A percentile compares a stretch with the other conserved stretches of the same genome.
phyloP scores from a whole-genome alignment of 2,113 vertebrate genomes.

The Pachyramphus minor region DNA sequence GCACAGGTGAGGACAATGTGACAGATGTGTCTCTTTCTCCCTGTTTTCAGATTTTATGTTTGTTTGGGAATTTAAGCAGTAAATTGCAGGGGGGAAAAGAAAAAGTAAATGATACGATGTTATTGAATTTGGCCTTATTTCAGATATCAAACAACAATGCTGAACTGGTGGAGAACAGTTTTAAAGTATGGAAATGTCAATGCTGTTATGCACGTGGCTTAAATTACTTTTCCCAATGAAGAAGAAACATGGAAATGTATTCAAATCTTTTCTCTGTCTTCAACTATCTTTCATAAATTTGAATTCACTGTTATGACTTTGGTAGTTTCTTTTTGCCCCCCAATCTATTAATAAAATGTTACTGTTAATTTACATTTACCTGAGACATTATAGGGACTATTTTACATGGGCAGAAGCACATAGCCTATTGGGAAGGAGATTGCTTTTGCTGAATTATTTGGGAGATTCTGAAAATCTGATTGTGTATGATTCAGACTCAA shows the following conservation, averaged over 20 bases:
- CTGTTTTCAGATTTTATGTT: not conserved
- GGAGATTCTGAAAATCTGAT: not conserved
- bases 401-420: not conserved
- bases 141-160: not conserved
- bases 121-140: not conserved
- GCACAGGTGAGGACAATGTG: not conserved
- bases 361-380: not conserved
- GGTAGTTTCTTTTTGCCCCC: fast-evolving
- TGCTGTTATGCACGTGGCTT: not conserved
- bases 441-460: not conserved
- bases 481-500: not conserved
- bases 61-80: not conserved
- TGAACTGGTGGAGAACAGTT: not conserved
- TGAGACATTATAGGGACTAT: not conserved
- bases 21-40: not conserved
- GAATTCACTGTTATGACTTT: not conserved
- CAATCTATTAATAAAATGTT: not conserved
- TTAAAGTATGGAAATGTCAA: not conserved
- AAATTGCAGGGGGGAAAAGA: not conserved
- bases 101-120: not conserved
- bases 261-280: not conserved
- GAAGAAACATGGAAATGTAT: not conserved
- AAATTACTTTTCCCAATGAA: not conserved
- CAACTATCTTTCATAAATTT: not conserved
- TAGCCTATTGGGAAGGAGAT: not conserved